Evolutionary conservation across 1,140 invertebrate genomes (phyloP), one percentile per base, ranked within the genome.

Genomic region (Orussus abietinus): DNA sequence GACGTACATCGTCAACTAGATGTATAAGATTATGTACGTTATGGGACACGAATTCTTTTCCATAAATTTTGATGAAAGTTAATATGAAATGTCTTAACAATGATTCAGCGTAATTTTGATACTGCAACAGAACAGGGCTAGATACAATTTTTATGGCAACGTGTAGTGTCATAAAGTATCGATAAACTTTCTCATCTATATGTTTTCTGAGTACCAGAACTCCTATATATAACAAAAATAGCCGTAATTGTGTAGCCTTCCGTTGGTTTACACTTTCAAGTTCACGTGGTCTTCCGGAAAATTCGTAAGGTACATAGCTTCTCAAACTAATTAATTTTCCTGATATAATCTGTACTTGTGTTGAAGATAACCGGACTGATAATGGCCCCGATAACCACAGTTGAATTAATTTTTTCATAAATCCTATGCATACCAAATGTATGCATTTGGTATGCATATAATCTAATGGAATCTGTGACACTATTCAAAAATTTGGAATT

Each of bases 191-290:
- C 34, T 50, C 15, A 28, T 41, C n/a, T 32, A 74, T 40, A 30
- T 55, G 41, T 15, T 50, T 38, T 47, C 53, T 58, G n/a, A 75
- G 51, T 31, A 62, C 55, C 15, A 72, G 37, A 19, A 61, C 38
- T 4, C 71, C 70, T 9, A 59, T 68, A 42, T 75, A 75, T 10
- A 75, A 41, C 9, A 75, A 28, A 51, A 75, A 72, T 32, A 59
- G 54, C 31, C 71, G 46, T 47, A 64, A 69, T 49, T 75, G 72
- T 31, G 73, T 74, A 9, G 68, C 73, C 48, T 75, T 76, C 63
- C 64, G 76, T 26, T 49, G 45, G 4, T 62, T 55, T 17, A 71
- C 5, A 17, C 71, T 57, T 12, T 34, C 33, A 11, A 75, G 38
- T 12, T 42, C 13, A 29, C 67, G 36, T 11, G 69, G 61, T 45